These are phyloP conservation scores for Sebastes minor DNA, from an alignment of 2,797 vertebrate species.

Conservation along the genomic window DNA sequence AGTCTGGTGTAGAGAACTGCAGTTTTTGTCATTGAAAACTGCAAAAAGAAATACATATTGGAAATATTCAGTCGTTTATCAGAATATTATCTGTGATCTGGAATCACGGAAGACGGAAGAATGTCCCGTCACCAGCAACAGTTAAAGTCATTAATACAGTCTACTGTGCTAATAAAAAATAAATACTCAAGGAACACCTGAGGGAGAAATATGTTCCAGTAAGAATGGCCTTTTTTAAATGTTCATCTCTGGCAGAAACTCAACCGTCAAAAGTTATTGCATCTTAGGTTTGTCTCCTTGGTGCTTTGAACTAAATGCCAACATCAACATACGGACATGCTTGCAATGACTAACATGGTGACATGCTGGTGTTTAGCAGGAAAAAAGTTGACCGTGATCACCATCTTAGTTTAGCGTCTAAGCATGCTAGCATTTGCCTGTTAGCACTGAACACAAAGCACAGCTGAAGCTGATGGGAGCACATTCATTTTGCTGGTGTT, in stretches of 20 bases:
- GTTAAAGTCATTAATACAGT: slow-evolving; percentile 1
- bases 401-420: background rate
- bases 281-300: background rate
- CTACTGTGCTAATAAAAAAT: background rate
- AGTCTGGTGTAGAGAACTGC: no score
- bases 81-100: background rate
- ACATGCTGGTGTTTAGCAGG: background rate
- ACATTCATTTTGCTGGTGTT: background rate
- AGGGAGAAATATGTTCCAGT: background rate
- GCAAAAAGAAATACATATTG: background rate
- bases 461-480: background rate
- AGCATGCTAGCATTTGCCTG: background rate
- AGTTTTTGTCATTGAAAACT: slow-evolving; percentile 3
- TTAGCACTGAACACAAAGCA: background rate
- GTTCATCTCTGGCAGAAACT: slow-evolving; percentile 3
- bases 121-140: background rate
- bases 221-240: slow-evolving; percentile 4
- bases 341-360: background rate
- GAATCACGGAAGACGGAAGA: background rate
- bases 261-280: background rate
- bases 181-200: background rate
- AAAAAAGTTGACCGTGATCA: background rate
- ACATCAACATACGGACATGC: background rate
- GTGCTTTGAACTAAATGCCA: background rate
- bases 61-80: background rate